These are phyloP conservation scores for Oryzias celebensis DNA, from an alignment of 2,113 vertebrate species.

Conservation along the genomic window DNA sequence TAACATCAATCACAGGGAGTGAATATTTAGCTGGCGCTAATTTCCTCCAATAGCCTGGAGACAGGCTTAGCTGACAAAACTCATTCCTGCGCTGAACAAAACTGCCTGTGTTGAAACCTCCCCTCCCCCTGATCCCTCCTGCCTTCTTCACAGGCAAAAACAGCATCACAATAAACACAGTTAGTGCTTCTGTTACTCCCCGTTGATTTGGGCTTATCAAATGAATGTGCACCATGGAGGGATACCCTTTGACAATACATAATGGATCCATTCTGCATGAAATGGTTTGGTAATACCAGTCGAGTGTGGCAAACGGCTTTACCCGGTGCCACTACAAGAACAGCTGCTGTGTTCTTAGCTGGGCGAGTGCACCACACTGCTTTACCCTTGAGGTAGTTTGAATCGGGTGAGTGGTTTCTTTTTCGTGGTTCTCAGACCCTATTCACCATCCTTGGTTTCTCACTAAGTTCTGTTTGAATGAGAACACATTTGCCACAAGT, in stretches of 20 bases:
- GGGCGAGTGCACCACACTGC: slow-evolving; percentile 61
- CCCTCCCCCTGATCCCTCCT: slow-evolving; percentile 66
- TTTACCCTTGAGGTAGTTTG: slow-evolving; percentile 74
- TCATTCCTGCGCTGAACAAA: slow-evolving; percentile 78
- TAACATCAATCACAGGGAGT: slow-evolving; percentile 81
- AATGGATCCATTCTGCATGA: slow-evolving; percentile 78
- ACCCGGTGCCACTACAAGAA: slow-evolving; percentile 72
- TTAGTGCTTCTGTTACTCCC: slow-evolving; percentile 73
- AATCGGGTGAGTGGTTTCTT: slow-evolving; percentile 75
- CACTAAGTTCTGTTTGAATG: slow-evolving; percentile 70
- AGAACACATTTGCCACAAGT: slow-evolving; percentile 72
- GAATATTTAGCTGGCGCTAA: slow-evolving; percentile 82
- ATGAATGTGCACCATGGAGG: slow-evolving; percentile 75
- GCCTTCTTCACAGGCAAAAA: slow-evolving; percentile 66
- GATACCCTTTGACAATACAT: slow-evolving; percentile 74
- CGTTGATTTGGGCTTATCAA: slow-evolving; percentile 75
- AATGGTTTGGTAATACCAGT: slow-evolving; percentile 78
- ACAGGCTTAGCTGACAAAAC: slow-evolving; percentile 82
- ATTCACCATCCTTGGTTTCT: slow-evolving; percentile 63
- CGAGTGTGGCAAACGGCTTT: slow-evolving; percentile 74
- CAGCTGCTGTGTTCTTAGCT: slow-evolving; percentile 74
- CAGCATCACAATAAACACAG: slow-evolving; percentile 78
- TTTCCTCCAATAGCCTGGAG: slow-evolving; percentile 82
- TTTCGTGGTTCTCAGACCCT: slow-evolving; percentile 67
- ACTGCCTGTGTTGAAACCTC: slow-evolving; percentile 72